These are phyloP conservation scores for Lutraria rhynchaena DNA, from an alignment of 1,140 invertebrate species.

Conservation along the genomic window DNA sequence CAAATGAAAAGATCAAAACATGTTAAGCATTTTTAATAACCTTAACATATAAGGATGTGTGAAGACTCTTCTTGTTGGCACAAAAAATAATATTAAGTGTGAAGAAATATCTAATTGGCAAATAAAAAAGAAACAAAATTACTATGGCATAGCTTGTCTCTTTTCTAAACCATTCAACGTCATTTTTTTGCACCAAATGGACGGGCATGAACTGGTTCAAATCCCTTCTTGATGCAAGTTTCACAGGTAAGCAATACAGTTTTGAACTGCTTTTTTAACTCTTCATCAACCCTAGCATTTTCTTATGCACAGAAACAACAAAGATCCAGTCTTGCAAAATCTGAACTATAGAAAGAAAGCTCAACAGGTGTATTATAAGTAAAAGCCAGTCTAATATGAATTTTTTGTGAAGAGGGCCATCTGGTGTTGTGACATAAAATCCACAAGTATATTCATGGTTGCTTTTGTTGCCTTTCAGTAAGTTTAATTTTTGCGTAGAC, in stretches of 20 bases:
- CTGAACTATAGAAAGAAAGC: slow-evolving; percentile 40
- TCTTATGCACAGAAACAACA: slow-evolving; percentile 5
- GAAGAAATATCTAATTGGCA: no score
- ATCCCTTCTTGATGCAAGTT: neutral
- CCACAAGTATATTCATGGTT: slow-evolving; percentile 36
- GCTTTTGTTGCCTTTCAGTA: slow-evolving; percentile 36
- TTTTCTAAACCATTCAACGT: no score
- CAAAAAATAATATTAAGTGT: no score
- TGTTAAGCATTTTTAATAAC: no score
- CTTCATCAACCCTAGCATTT: neutral
- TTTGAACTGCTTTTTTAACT: slow-evolving; percentile 12
- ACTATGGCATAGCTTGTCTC: no score
- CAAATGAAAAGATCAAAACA: no score
- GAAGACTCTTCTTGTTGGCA: no score
- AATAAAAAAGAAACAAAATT: no score
- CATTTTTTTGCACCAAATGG: no score
- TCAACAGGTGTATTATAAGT: slow-evolving; percentile 27
- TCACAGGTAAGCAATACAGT: slow-evolving; percentile 16
- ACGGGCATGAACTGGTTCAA: slow-evolving; percentile 16
- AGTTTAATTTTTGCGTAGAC: slow-evolving; percentile 29
- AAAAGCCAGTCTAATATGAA: slow-evolving; percentile 18
- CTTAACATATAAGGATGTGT: no score
- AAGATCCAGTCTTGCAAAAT: slow-evolving; percentile 5
- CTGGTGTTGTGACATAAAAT: slow-evolving; percentile 3
- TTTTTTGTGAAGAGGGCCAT: slow-evolving; percentile 9